Evolutionary conservation across 2,113 vertebrate species (phyloP), one percentile per base, ranked within the genome.

Genomic region (Trematocara macrostoma): DNA sequence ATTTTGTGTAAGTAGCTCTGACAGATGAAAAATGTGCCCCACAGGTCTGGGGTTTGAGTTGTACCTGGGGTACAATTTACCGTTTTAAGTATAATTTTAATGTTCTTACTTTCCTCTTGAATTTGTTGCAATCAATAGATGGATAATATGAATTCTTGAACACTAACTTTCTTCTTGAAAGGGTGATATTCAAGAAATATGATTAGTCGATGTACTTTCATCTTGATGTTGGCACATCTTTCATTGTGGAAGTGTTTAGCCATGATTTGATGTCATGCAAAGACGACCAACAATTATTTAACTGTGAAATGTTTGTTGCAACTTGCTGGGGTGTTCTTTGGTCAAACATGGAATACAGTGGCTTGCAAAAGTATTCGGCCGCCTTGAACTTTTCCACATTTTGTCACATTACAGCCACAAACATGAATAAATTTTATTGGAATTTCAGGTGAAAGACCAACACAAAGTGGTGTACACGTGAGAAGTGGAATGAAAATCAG

Each of bases 391-490:
- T 53, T 53, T 4, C 52, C 1, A 53, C 52, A 53, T 11, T 53
- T 23, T 23, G 52, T 23, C n/a, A 2, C 52, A 11, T 53, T 23
- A 53, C 52, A 23, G n/a, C 52, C n/a, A 53, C 52, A 53, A 53
- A 53, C n/a, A 53, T 23, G n/a, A 53, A 53, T 53, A 3, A 11
- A 6, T 53, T 53, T 53, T 53, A 53, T 23, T 53, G 52, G 52
- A 53, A 53, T 23, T 53, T n/a, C 52, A 53, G 0, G 0, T 53
- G 3, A 53, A 53, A 53, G 3, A 53, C n/a, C 2, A 23, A 53
- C 0, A 53, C n/a, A 0, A 53, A 23, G n/a, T 23, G 52, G 52
- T 53, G 10, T 0, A 11, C 3, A 53, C 3, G 5, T 0, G 51
- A 53, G 52, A 53, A 53, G 52, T 11, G 52, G 2, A 53, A 53